Evolutionary conservation across 2,888 invertebrate genomes (phyloP).

Genomic region (Harpalus rufipes): DNA sequence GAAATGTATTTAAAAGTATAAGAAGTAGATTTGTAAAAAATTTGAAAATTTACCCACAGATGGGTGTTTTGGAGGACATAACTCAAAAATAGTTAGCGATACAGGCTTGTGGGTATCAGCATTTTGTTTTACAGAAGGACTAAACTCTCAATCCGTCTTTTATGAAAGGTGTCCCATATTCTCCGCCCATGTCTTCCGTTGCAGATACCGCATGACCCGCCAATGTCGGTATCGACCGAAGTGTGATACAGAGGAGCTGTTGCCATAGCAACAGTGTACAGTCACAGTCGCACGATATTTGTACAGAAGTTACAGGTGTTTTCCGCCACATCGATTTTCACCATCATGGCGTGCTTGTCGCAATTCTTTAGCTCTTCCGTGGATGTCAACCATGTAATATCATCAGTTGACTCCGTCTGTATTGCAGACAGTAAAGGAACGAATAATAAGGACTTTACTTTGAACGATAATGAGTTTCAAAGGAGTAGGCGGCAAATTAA

Average conservation of each 20-base stretch:
- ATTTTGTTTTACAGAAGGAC: too few species aligned
- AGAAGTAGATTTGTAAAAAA: too few species aligned
- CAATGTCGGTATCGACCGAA: conserved; percentile 53
- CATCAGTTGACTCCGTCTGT: background rate
- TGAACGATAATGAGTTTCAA: conserved; percentile 25
- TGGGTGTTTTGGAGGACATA: background rate
- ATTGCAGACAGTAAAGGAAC: background rate
- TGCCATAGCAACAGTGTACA: conserved; percentile 31
- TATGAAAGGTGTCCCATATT: too few species aligned
- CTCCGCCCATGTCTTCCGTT: conserved; percentile 20
- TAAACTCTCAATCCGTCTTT: too few species aligned
- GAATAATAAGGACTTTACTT: conserved; percentile 19
- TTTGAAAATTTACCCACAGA: background rate
- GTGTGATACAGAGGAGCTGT: conserved; percentile 44
- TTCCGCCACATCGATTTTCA: conserved; percentile 36
- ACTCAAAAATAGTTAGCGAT: too few species aligned
- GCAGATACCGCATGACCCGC: conserved; percentile 26
- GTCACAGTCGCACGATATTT: conserved; percentile 37
- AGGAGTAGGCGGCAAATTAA: background rate
- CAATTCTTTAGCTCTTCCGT: background rate
- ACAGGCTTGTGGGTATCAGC: too few species aligned
- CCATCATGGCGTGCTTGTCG: conserved; percentile 5
- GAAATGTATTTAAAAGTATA: too few species aligned
- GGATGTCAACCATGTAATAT: background rate
- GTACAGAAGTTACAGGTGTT: conserved; percentile 46